Base-by-base conservation (phyloP, 2,888 invertebrate genomes). In the Hirtodrosophila cameraria region DNA sequence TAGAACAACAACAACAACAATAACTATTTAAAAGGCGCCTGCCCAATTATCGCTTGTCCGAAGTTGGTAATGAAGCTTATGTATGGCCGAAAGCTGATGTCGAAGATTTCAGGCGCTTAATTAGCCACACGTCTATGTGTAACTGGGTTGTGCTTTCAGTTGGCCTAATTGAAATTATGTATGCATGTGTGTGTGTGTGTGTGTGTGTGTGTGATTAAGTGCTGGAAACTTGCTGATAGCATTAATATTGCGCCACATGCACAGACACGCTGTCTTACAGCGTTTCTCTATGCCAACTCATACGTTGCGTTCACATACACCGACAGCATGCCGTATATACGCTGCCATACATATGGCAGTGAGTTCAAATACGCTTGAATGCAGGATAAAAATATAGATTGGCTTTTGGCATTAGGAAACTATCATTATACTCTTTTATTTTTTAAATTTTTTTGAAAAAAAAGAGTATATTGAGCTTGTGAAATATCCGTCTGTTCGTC, bases 101-200 rank as follows among this genome's bases (percentile, higher is more conserved):
- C 35, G 41, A 55, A 54, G 71, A 71, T 73, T 78, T 59, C 58
- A 57, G 68, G 52, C 58, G 83, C 67, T 63, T 69, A 78, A 84
- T 84, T 84, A 77, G 71, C 68, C 75, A 61, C 65, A 70, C 55
- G 43, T 72, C 58, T 41, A 43, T 49, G 48, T n/a, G 49, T 35
- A 53, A 60, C 38, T 71, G 41, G 52, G 50, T 50, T 27, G n/a
- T 35, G 59, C 65, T 65, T 52, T 46, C 61, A 68, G 46, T 64
- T 60, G 50, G 38, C 55, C 71, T 75, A 84, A 82, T 81, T 82
- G 81, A 81, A 84, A 81, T 75, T 63, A 66, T 69, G 41, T 67
- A 28, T 30, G 16, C 20, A 18, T 27, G 9, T 20, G 18, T 8
- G 3, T 35, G 45, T 54, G 46, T 23, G 31, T 35, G 42, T 36